Evolutionary conservation across 2,797 vertebrate genomes (phyloP), one percentile per base, ranked within the genome.

Genomic region (Sebastolobus alascanus): DNA sequence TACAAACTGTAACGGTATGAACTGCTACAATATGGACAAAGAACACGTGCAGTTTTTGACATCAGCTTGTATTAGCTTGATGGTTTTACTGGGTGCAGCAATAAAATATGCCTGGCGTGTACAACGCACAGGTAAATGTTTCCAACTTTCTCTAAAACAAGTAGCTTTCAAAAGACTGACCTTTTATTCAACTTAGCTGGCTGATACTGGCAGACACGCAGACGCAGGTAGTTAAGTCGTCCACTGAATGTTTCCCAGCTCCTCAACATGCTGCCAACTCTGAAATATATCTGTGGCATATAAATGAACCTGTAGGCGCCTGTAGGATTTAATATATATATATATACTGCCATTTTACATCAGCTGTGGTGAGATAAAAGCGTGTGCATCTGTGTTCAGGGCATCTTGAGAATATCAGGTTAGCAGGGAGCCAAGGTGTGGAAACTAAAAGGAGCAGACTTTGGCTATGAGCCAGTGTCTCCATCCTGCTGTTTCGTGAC

Each of bases 331-430:
- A 67, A 35, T 60, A 29, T 33, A 54, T 18, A 20, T 58, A 6
- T 25, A n/a, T 29, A 33, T 35, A 56, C 31, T 63, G 81, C 63
- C 84, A 54, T 54, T 54, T 54, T 54, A 54, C 56, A 59, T 84
- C 58, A 55, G 73, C 33, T 67, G 76, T 31, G 50, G 46, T 74
- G 6, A 79, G 84, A 73, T 59, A 64, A 88, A 75, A 64, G 38
- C 56, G 56, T 59, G 52, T 68, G 29, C 68, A 46, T 84, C 56
- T 59, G 50, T 61, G 50, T 79, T 8, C 25, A 54, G 54, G 60
- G 76, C 66, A 82, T 85, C 75, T 82, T 80, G 83, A 84, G 71
- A 89, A 80, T 69, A 89, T 88, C 84, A 85, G 40, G 56, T 60
- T 70, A 86, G 40, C 59, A 61, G 55, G 37, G 70, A 84, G 89